Percentiles rank a stretch among this genome's conserved stretches.
phyloP scores from a whole-genome alignment of 2,113 vertebrate genomes.

The Meles meles region DNA sequence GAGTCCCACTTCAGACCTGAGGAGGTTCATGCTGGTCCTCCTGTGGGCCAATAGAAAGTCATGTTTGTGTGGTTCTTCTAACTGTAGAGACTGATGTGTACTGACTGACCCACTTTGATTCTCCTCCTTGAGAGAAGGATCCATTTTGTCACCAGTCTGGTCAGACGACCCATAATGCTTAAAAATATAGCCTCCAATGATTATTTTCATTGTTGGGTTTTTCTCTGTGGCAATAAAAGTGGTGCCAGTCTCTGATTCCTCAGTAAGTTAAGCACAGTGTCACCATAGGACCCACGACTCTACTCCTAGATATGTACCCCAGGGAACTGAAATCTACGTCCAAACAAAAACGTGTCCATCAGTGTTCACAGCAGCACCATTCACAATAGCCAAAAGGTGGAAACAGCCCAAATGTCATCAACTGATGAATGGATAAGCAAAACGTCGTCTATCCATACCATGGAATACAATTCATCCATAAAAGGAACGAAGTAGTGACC shows the following conservation, averaged over 20 bases:
- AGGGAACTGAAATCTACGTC: not conserved
- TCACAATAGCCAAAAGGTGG: not conserved
- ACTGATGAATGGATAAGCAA: not conserved
- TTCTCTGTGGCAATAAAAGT: conserved; percentile 28
- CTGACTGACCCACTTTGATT: not conserved
- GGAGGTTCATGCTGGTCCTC: not conserved
- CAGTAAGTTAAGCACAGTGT: not conserved
- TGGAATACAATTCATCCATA: not conserved
- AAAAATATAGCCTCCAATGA: not conserved
- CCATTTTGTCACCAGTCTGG: not conserved
- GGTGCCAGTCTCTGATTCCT: not conserved
- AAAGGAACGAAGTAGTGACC: not conserved
- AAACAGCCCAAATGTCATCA: not conserved
- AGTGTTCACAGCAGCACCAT: not conserved
- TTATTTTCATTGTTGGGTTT: not conserved
- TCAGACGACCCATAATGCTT: not conserved
- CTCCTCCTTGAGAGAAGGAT: not conserved
- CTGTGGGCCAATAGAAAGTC: not conserved
- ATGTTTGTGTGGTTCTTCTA: not conserved
- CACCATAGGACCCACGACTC: not conserved
- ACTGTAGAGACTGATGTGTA: not conserved
- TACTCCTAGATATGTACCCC: not conserved
- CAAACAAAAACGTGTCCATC: not conserved
- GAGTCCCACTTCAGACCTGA: not conserved
- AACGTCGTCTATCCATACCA: not conserved